Base-by-base conservation (phyloP, 2,888 invertebrate species). In the Nebria salina region DNA sequence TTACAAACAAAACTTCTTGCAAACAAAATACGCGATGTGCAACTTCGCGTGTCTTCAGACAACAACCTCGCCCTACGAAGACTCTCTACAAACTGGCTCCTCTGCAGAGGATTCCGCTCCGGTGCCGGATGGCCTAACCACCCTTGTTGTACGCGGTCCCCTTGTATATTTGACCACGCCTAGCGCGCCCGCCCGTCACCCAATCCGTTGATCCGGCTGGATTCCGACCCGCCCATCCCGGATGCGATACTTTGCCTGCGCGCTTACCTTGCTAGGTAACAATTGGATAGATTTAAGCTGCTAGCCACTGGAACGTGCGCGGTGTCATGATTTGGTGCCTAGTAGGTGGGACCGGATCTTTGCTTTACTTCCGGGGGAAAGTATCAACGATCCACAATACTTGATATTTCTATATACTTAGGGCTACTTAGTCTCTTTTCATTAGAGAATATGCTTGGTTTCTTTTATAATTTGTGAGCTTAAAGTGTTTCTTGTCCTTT, bases 21-120 rank as follows among this genome's bases (percentile, higher is more conserved):
- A 4, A 7, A 70, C 11, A 11, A 70, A 20, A 11, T 34, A 34
- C 70, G 70, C 34, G 20, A 26, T 26, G 26, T 26, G 54, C 2
- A 70, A 26, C 5, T 70, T 25, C 70, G 70, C 70, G 66, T 7
- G 66, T 20, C 66, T 34, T 34, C 13, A 54, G 70, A 20, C 25
- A 70, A 11, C 70, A 70, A 70, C 70, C 43, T 79, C 68, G 75
- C 80, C 80, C 80, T 41, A 75, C 80, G 70, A 66, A 54, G 75
- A 70, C 80, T 75, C 75, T 15, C 13, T 72, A 75, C 80, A 75
- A 75, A 80, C 75, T 80, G 75, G 54, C n/a, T 26, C n/a, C 54
- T 42, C 65, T 73, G 77, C 20, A 72, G 7, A 11, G n/a, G 9
- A 34, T 20, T 79, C 26, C 74, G 70, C 7, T 73, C 42, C 42